Percentiles rank a stretch among this genome's conserved stretches.
Evolutionary conservation across 2,797 vertebrate genomes (phyloP).

Genomic region (Sciurus vulgaris): DNA sequence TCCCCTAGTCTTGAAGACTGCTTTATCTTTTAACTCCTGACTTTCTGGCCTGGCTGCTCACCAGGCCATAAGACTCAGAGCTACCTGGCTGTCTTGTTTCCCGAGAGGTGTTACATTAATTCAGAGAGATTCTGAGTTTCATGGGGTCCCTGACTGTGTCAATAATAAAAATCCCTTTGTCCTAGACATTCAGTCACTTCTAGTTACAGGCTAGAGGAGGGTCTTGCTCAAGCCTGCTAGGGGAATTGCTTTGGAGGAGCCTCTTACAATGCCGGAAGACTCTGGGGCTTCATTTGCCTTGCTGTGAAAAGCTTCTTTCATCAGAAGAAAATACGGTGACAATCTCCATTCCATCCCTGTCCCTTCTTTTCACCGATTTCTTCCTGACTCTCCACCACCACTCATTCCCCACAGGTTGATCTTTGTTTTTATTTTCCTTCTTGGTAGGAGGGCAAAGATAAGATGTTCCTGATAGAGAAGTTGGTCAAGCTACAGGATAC

Average conservation of each 20-base stretch:
- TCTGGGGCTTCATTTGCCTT: background rate
- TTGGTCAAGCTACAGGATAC: slow-evolving; percentile 86
- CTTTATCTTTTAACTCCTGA: background rate
- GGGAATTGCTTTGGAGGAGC: background rate
- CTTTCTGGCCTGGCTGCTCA: no score
- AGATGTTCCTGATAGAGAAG: slow-evolving; percentile 92
- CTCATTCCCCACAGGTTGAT: background rate
- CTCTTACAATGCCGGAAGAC: background rate
- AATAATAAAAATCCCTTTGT: background rate
- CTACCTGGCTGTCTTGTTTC: background rate
- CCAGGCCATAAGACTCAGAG: no score
- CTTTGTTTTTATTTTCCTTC: slow-evolving; percentile 51
- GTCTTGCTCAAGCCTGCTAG: background rate
- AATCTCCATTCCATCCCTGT: background rate
- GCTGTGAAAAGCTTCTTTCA: background rate
- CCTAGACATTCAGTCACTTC: background rate
- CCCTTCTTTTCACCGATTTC: background rate
- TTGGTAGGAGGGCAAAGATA: slow-evolving; percentile 94
- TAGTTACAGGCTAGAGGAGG: background rate
- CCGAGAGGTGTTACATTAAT: background rate
- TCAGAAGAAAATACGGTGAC: background rate
- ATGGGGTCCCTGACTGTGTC: background rate
- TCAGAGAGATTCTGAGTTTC: no score
- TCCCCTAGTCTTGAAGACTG: background rate
- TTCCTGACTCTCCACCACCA: background rate